These are phyloP conservation scores for Drosophila nigritarsus DNA, from an alignment of 2,888 invertebrate genomes.

Conservation along the genomic window DNA sequence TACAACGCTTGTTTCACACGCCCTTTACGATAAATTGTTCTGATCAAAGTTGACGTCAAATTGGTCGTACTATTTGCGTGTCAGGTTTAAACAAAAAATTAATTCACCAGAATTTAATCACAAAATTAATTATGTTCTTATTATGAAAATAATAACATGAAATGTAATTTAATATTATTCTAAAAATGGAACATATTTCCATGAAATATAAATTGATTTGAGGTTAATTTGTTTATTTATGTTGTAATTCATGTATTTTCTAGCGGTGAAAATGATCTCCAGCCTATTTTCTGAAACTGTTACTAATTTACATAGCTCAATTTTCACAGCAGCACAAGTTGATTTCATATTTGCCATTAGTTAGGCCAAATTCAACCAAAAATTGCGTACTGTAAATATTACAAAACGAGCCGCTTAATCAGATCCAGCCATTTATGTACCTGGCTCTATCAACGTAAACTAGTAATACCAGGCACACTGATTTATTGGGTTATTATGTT, in stretches of 20 bases:
- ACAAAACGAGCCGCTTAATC: slow-evolving; percentile 37
- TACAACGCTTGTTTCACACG: slow-evolving; percentile 48
- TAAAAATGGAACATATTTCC: not conserved
- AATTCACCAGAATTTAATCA: not conserved
- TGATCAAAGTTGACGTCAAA: slow-evolving; percentile 1
- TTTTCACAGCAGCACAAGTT: not conserved
- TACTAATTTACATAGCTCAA: not conserved
- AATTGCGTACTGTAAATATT: slow-evolving; percentile 49
- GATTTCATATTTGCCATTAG: slow-evolving; percentile 28
- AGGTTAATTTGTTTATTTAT: not conserved
- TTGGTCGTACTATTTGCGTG: not conserved
- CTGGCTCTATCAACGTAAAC: slow-evolving; percentile 32
- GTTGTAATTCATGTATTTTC: not conserved
- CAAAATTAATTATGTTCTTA: not conserved
- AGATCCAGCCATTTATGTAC: slow-evolving; percentile 35
- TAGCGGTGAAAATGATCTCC: not conserved
- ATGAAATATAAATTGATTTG: not conserved
- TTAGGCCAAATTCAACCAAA: slow-evolving; percentile 38
- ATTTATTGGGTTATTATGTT: slow-evolving; percentile 57
- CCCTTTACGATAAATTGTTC: slow-evolving; percentile 38
- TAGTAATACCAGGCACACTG: slow-evolving; percentile 30
- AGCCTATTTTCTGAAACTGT: not conserved
- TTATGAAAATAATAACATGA: not conserved
- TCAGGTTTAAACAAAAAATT: not conserved
- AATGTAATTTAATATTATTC: not conserved